phyloP scores from a whole-genome alignment of 2,113 vertebrate species.

The Ceuthmochares aereus region DNA sequence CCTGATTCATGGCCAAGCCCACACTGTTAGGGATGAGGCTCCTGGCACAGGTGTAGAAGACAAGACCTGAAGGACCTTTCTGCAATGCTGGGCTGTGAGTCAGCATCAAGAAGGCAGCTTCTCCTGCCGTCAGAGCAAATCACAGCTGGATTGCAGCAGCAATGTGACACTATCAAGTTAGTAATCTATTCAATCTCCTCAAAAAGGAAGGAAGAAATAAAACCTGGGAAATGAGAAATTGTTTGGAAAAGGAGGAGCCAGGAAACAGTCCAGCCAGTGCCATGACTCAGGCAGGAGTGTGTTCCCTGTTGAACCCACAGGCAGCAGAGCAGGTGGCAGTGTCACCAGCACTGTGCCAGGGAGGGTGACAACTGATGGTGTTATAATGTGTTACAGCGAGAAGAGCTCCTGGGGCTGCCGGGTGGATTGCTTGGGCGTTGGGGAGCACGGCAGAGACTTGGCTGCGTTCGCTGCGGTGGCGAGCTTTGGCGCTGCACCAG shows the following conservation, averaged over 20 bases:
- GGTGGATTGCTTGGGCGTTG: not conserved
- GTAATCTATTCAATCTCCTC: rapidly evolving
- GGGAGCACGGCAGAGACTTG: rapidly evolving
- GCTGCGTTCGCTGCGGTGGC: rapidly evolving
- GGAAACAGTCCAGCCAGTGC: rapidly evolving
- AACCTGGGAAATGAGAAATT: not conserved
- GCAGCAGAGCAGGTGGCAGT: not conserved
- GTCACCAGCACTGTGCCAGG: rapidly evolving
- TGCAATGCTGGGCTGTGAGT: not conserved
- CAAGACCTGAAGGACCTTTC: rapidly evolving
- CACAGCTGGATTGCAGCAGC: not conserved
- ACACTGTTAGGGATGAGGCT: not conserved
- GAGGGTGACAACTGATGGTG: not conserved
- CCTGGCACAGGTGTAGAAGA: not conserved
- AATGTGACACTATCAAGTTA: rapidly evolving
- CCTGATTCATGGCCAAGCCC: not conserved
- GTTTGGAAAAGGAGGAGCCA: not conserved
- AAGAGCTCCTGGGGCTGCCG: not conserved
- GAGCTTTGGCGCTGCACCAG: rapidly evolving
- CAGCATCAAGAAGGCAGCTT: not conserved
- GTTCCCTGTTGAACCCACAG: not conserved
- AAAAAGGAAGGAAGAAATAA: not conserved
- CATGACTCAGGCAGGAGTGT: not conserved
- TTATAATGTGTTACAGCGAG: rapidly evolving
- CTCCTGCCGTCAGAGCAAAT: not conserved